Evolutionary conservation across 2,888 invertebrate genomes (phyloP).

Genomic region (Frankliniella intonsa): DNA sequence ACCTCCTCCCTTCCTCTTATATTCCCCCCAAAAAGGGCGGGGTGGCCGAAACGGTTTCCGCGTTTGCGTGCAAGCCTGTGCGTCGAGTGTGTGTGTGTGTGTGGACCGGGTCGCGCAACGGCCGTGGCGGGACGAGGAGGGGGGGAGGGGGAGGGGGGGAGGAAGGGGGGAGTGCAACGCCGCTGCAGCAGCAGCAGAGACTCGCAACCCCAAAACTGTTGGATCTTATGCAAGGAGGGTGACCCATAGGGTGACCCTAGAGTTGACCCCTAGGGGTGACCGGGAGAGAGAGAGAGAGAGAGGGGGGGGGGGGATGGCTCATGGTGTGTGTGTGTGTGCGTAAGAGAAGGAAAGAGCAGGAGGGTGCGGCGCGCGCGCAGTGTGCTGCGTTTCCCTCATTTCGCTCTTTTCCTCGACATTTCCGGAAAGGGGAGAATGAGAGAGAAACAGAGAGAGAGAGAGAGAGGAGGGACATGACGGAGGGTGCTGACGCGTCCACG

Average conservation of each 20-base stretch:
- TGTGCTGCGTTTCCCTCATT: conserved; percentile 3
- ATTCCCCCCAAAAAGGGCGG: background rate
- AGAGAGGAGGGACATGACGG: background rate
- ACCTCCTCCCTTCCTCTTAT: background rate
- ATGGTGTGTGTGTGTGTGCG: background rate
- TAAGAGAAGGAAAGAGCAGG: background rate
- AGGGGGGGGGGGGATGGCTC: background rate
- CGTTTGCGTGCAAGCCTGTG: conserved; percentile 19
- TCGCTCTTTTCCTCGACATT: conserved; percentile 5
- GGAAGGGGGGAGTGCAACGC: background rate
- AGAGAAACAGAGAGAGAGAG: background rate
- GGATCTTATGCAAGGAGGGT: conserved; percentile 26
- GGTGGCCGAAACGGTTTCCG: conserved; percentile 5
- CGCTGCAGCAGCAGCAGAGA: background rate
- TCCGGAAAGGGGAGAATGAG: conserved; percentile 8
- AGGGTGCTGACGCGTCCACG: background rate
- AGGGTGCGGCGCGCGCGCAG: background rate
- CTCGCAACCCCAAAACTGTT: conserved; percentile 20
- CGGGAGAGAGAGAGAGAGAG: background rate
- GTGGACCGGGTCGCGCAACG: background rate
- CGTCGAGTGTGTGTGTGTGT: background rate
- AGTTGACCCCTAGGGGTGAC: background rate
- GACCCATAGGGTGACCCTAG: background rate
- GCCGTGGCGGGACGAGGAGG: background rate
- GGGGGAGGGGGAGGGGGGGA: background rate